A percentile compares a stretch with the other conserved stretches of the same genome.
Conservation (phyloP, 2,888 invertebrate species). For the Mimachlamys varia region DNA sequence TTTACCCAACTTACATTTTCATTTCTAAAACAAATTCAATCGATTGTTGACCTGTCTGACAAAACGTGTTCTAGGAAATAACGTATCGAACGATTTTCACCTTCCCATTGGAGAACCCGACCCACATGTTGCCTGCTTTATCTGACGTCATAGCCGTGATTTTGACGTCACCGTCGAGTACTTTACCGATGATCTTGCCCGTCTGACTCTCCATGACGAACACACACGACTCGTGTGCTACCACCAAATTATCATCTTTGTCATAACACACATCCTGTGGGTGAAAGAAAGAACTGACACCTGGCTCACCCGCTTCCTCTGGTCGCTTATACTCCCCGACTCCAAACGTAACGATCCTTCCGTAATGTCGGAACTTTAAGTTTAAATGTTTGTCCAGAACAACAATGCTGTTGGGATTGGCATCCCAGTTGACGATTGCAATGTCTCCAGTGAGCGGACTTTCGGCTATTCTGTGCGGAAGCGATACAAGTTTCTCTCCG, state of each 20-base stretch:
- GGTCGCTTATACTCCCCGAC: background rate
- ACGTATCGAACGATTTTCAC: constrained; percentile 18
- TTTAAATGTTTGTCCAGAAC: constrained; percentile 20
- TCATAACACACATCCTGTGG: constrained; percentile 31
- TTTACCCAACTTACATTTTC: background rate
- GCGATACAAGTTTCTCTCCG: background rate
- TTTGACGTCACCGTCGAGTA: constrained; percentile 8
- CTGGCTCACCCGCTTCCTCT: constrained; percentile 8
- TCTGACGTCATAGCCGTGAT: constrained; percentile 32
- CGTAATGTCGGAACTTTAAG: constrained; percentile 10
- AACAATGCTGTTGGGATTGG: constrained; percentile 13
- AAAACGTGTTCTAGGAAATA: background rate
- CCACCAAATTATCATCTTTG: background rate
- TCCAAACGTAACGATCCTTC: background rate
- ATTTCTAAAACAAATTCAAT: background rate
- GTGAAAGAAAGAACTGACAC: background rate
- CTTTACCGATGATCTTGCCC: constrained; percentile 22
- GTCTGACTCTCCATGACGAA: background rate
- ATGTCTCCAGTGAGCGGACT: background rate
- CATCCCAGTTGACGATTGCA: constrained; percentile 23
- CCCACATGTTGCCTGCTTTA: constrained; percentile 28
- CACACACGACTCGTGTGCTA: background rate
- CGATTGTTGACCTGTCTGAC: background rate
- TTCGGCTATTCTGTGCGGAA: constrained; percentile 1
- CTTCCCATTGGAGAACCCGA: constrained; percentile 5